Evolutionary conservation across 2,113 vertebrate species (phyloP).

Genomic region (Bolborhynchus lineola): DNA sequence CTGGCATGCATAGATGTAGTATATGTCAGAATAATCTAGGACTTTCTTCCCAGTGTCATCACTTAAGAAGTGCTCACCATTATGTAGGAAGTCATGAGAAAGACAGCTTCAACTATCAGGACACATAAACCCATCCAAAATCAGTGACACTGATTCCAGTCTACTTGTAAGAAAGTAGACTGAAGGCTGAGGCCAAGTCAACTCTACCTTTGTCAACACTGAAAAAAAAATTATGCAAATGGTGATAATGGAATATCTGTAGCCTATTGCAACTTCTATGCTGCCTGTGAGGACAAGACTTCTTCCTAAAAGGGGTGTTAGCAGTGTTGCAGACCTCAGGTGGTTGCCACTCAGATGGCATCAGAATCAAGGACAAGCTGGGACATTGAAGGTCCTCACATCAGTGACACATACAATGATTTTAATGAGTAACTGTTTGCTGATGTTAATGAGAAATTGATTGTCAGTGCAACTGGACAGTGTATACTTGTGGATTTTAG

Average conservation of each 20-base stretch:
- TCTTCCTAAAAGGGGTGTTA: not conserved
- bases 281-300: not conserved
- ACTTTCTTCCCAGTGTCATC: not conserved
- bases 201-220: not conserved
- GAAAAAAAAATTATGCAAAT: not conserved
- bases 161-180: not conserved
- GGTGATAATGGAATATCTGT: not conserved
- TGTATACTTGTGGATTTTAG: fast-evolving
- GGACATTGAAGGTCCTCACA: not conserved
- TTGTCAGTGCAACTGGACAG: not conserved
- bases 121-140: not conserved
- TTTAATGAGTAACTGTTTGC: not conserved
- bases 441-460: not conserved
- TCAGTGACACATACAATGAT: not conserved
- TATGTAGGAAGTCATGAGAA: fast-evolving
- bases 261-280: not conserved
- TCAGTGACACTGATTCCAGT: not conserved
- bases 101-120: not conserved
- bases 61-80: not conserved
- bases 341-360: not conserved
- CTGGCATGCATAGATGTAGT: not conserved
- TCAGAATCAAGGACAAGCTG: not conserved
- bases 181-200: not conserved
- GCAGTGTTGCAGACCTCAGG: not conserved
- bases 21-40: not conserved